Conservation (phyloP, 2,888 invertebrate species). For the Himalopsyche tibetana region DNA sequence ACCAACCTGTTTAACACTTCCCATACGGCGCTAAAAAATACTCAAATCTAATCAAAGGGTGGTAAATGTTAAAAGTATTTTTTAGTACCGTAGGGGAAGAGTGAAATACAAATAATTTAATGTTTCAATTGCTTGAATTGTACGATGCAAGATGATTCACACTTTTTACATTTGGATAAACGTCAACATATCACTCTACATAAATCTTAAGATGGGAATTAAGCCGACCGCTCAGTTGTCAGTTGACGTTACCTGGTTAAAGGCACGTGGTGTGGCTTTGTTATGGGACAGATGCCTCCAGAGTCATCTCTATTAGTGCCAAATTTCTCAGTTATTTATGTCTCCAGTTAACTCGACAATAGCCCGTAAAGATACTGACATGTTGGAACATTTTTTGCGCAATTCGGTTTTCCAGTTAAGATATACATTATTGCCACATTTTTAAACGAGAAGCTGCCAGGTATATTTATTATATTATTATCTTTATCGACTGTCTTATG, state of each 20-base stretch:
- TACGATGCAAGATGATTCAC: too few relatives aligned
- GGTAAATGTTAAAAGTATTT: too few relatives aligned
- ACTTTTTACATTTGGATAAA: too few relatives aligned
- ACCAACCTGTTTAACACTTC: too few relatives aligned
- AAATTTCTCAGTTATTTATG: slow-evolving; percentile 58
- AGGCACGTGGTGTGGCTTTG: slow-evolving; percentile 59
- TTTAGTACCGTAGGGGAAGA: too few relatives aligned
- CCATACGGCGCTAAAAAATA: too few relatives aligned
- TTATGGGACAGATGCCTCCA: slow-evolving; percentile 55
- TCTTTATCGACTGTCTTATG: neutral
- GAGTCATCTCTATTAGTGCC: slow-evolving; percentile 59
- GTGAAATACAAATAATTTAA: too few relatives aligned
- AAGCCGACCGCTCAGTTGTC: neutral
- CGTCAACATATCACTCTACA: too few relatives aligned
- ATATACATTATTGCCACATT: neutral
- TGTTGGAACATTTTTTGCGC: slow-evolving; percentile 38
- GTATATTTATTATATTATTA: neutral
- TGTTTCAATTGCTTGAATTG: too few relatives aligned
- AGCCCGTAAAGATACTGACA: slow-evolving; percentile 5
- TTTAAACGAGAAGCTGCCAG: neutral
- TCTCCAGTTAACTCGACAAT: slow-evolving; percentile 5
- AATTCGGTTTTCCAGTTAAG: slow-evolving; percentile 3
- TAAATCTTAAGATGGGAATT: neutral
- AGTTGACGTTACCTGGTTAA: slow-evolving; percentile 50
- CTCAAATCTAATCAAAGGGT: too few relatives aligned